Evolutionary conservation across 2,888 invertebrate species (phyloP), one percentile per base, ranked within the genome.

Genomic region (Cenopis cana): DNA sequence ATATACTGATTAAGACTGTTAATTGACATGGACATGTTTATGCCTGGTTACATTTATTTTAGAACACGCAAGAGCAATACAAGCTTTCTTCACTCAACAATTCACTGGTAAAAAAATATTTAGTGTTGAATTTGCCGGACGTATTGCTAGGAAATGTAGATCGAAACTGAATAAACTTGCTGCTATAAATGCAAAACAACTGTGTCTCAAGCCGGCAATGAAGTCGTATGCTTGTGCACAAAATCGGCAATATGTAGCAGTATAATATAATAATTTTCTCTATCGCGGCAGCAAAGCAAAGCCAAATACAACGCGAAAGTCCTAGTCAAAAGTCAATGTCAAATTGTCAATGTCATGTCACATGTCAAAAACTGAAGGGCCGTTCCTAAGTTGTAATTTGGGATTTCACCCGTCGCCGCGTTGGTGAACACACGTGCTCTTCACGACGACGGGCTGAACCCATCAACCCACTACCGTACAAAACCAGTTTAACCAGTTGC

Each of bases 1-100:
- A 76, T 74, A 74, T 92, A 93, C 75, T 93, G 91, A 76, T 87
- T 88, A 14, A 93, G 75, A 17, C 86, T 86, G 14, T 86, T 82
- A 72, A 81, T 80, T 4, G 85, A 75, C 83, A 88, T 80, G 3
- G 85, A 76, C 83, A 88, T 86, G 69, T 17, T 70, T 17, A 52
- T 36, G 24, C 33, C 20, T 18, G 11, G 10, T 69, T 20, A 69
- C 55, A 62, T 69, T 49, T 33, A 62, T 17, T 56, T 54, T 54
- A 6, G 17, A 24, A 24, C 2, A 24, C 24, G 24, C 4, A 24
- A 24, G 24, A 24, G 24, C 4, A 20, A 52, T 14, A 14, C 56
- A 9, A 33, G 29, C 12, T 18, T 36, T 50, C 10, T 62, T 62
- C 8, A 20, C 33, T 18, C 17, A 9, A 20, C 20, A 36, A 24